A percentile compares a stretch with the other conserved stretches of the same genome.
phyloP scores from a whole-genome alignment of 1,140 invertebrate species.

The Parasteatoda tepidariorum region DNA sequence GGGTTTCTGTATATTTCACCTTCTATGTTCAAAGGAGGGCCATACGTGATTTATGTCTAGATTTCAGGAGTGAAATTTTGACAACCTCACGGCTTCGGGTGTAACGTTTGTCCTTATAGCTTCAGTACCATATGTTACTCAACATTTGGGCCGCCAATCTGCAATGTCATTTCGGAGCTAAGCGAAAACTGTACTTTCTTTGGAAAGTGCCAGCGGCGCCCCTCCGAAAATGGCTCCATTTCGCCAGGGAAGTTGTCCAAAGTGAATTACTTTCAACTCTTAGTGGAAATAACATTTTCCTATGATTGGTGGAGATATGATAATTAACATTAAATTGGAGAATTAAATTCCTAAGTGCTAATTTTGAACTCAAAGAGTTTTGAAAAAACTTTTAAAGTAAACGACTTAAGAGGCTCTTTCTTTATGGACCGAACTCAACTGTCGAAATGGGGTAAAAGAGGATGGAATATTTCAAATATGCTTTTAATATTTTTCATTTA shows the following conservation, averaged over 20 bases:
- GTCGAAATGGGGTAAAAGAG: too few relatives aligned
- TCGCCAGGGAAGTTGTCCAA: background rate
- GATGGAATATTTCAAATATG: too few relatives aligned
- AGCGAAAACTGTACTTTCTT: conserved; percentile 51
- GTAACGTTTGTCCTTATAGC: conserved; percentile 45
- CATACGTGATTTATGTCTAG: conserved; percentile 40
- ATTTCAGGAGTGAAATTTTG: conserved; percentile 52
- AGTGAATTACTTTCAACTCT: too few relatives aligned
- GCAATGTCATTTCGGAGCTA: conserved; percentile 31
- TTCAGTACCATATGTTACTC: conserved; percentile 47
- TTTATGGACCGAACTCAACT: too few relatives aligned
- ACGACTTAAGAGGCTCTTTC: too few relatives aligned
- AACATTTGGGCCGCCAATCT: conserved; percentile 44
- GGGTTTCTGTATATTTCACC: conserved; percentile 13
- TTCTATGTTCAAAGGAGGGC: background rate
- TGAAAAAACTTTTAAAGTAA: too few relatives aligned
- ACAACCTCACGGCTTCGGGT: conserved; percentile 52
- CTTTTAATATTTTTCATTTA: too few relatives aligned
- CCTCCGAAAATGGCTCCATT: conserved; percentile 20
- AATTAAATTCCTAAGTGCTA: too few relatives aligned
- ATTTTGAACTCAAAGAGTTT: too few relatives aligned
- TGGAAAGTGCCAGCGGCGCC: conserved; percentile 13
- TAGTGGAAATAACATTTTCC: too few relatives aligned
- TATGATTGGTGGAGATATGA: too few relatives aligned
- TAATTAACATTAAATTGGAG: too few relatives aligned